Conservation (phyloP, 1,140 invertebrate species). For the Halictus rubicundus region DNA sequence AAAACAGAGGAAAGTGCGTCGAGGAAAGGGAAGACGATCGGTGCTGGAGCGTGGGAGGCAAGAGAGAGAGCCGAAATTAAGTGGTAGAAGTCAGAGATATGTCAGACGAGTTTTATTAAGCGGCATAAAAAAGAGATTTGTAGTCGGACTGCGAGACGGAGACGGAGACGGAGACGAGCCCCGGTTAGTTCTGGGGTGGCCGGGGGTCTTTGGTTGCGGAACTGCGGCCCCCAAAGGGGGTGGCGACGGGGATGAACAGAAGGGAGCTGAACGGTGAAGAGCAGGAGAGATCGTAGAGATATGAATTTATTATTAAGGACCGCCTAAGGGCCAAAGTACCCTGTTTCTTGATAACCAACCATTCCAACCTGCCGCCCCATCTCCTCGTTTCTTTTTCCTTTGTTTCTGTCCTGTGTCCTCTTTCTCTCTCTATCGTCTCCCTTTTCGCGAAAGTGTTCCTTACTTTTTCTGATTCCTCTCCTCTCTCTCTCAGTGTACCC, state of each 20-base stretch:
- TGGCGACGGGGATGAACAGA: constrained; percentile 22
- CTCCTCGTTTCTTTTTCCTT: neutral
- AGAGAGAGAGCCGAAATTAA: constrained; percentile 73
- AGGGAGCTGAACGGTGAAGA: constrained; percentile 37
- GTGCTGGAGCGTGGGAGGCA: constrained; percentile 10
- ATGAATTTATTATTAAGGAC: constrained; percentile 80
- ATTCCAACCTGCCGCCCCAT: constrained; percentile 9
- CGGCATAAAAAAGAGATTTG: constrained; percentile 80
- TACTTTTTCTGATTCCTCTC: neutral
- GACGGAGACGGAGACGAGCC: constrained; percentile 12
- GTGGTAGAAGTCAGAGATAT: constrained; percentile 80
- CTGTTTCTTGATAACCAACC: constrained; percentile 71
- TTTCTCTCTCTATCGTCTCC: neutral
- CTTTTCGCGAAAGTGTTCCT: neutral
- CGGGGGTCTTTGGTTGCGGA: constrained; percentile 43
- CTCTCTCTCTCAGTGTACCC: neutral
- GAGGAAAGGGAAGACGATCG: neutral
- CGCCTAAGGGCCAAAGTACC: constrained; percentile 72
- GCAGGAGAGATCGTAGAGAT: constrained; percentile 69
- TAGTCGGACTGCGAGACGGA: constrained; percentile 57
- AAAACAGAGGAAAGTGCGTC: neutral
- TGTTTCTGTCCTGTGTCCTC: neutral
- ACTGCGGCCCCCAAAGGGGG: neutral
- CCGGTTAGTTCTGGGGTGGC: constrained; percentile 15
- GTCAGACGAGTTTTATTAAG: constrained; percentile 80